Conservation (phyloP, 1,140 invertebrate genomes). For the Drosophila arawakana region DNA sequence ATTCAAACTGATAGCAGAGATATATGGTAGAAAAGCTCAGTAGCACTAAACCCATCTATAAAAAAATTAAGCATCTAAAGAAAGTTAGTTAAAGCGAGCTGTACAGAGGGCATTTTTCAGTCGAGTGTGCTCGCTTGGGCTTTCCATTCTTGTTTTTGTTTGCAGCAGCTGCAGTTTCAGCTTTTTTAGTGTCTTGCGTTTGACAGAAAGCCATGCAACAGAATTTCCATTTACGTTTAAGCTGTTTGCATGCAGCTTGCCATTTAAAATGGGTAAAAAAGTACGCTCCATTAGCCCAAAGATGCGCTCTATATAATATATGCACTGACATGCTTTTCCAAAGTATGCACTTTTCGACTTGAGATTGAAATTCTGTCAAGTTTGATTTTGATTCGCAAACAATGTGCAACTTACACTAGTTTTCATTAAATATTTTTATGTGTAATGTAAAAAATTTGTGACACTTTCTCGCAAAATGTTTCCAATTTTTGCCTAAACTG, state of each 20-base stretch:
- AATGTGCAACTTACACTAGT: neutral
- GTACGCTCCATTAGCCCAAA: neutral
- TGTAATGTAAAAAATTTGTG: neutral
- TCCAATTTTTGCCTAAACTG: constrained; percentile 1
- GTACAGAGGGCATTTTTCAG: no score
- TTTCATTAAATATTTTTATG: constrained; percentile 4
- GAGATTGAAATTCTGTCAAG: neutral
- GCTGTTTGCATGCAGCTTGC: constrained; percentile 3
- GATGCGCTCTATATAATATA: constrained; percentile 7
- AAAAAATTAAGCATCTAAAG: no score
- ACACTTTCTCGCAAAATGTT: neutral
- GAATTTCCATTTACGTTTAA: neutral
- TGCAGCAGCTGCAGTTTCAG: neutral
- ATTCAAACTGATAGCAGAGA: no score
- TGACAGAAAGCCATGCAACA: constrained; percentile 13
- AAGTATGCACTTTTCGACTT: constrained; percentile 3
- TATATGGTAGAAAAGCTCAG: no score
- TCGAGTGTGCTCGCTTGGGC: no score
- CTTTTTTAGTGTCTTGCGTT: neutral
- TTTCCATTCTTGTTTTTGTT: no score
- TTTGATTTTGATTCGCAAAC: constrained; percentile 14
- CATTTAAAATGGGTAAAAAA: constrained; percentile 2
- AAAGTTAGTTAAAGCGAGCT: no score
- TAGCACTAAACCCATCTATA: no score
- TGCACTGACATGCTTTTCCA: constrained; percentile 12